These are phyloP conservation scores for Agrilus biguttatus DNA, from an alignment of 2,888 invertebrate genomes.

Conservation along the genomic window DNA sequence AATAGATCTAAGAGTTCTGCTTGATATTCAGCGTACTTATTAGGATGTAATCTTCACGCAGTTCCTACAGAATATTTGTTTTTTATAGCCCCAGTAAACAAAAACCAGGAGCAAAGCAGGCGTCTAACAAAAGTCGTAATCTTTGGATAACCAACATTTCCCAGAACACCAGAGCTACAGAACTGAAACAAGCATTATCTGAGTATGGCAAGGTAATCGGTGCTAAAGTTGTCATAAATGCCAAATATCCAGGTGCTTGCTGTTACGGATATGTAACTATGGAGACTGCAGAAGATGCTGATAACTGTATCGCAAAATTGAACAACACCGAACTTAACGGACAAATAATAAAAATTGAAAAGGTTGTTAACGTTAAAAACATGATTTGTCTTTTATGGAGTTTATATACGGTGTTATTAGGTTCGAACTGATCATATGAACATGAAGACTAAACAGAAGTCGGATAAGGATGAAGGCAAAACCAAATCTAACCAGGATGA, in stretches of 20 bases:
- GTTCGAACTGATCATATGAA: conserved; percentile 27
- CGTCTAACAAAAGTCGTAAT: conserved; percentile 43
- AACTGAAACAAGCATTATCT: conserved; percentile 83
- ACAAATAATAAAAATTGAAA: conserved; percentile 86
- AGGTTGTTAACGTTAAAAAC: conserved; percentile 35
- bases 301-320: conserved; percentile 77
- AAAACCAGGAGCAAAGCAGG: conserved; percentile 5
- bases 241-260: conserved; percentile 78
- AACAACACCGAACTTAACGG: conserved; percentile 91
- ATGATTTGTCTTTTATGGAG: background rate
- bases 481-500: conserved; percentile 5
- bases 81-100: conserved; percentile 12
- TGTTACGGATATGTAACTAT: conserved; percentile 96
- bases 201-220: conserved; percentile 90
- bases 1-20: too few species aligned
- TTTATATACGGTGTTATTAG: conserved; percentile 10
- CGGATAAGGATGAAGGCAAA: background rate
- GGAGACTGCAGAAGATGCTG: conserved; percentile 78
- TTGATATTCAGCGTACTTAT: too few species aligned
- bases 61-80: conserved; percentile 3
- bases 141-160: conserved; percentile 93
- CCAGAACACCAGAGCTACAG: conserved; percentile 81
- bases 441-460: conserved; percentile 12
- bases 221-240: conserved; percentile 94
- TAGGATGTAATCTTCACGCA: too few species aligned